These are phyloP conservation scores for Oreochromis aureus DNA, from an alignment of 2,113 vertebrate genomes.

Conservation along the genomic window DNA sequence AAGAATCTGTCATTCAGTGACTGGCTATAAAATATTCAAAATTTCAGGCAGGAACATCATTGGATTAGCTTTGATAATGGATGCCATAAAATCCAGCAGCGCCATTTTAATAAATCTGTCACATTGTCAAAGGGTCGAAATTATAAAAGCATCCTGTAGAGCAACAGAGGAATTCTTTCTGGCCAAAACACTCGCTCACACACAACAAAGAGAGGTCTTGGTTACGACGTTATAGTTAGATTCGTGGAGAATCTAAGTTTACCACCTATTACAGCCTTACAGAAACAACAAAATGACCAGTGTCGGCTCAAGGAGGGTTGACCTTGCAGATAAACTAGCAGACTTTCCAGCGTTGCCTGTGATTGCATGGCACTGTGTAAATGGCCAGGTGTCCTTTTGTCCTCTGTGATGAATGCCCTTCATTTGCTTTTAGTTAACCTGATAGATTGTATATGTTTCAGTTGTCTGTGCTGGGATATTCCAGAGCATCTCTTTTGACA, in stretches of 20 bases:
- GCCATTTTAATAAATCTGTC: conserved; percentile 64
- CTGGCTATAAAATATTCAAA: conserved; percentile 47
- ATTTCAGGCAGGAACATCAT: conserved; percentile 44
- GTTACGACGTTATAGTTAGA: neutral
- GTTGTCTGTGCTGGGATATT: neutral
- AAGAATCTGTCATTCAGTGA: neutral
- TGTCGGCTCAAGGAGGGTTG: conserved; percentile 26
- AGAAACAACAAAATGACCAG: neutral
- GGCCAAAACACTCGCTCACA: neutral
- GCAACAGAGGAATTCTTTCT: conserved; percentile 10
- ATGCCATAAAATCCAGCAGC: conserved; percentile 55
- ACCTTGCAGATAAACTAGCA: conserved; percentile 36
- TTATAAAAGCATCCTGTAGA: conserved; percentile 30
- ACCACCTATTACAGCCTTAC: neutral
- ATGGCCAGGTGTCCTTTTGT: conserved; percentile 45
- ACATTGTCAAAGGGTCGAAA: conserved; percentile 33
- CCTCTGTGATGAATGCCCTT: conserved; percentile 61
- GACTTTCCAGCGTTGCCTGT: neutral
- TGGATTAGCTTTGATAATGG: conserved; percentile 66
- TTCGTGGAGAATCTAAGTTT: neutral
- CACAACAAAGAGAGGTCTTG: neutral
- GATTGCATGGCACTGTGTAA: conserved; percentile 20
- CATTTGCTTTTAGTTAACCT: conserved; percentile 39
- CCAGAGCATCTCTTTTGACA: conserved; percentile 19
- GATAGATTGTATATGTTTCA: conserved; percentile 34